Percentiles rank a stretch among this genome's conserved stretches.
phyloP scores from a whole-genome alignment of 2,888 invertebrate genomes.

The Epirrhoe tristata region DNA sequence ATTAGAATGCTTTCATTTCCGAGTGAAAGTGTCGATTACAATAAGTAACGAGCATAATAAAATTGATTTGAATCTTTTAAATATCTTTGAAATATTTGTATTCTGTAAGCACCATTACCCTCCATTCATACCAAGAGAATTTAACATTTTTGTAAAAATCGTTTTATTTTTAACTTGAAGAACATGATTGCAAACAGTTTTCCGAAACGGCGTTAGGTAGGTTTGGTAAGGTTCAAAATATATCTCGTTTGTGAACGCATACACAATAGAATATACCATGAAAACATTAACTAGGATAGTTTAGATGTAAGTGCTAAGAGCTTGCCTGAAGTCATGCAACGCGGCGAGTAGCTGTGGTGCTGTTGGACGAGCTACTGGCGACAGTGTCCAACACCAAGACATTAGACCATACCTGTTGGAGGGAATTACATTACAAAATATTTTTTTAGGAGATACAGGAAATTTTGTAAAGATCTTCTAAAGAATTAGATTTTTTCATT shows the following conservation, averaged over 20 bases:
- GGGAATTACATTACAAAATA: neutral
- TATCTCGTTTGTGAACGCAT: too few species aligned
- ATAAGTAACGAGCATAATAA: neutral
- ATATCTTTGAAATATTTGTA: too few species aligned
- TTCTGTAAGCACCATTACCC: conserved; percentile 12
- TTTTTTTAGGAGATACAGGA: too few species aligned
- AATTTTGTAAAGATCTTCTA: too few species aligned
- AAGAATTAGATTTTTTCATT: too few species aligned
- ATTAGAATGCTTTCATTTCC: neutral
- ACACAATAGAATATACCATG: neutral
- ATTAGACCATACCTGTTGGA: conserved; percentile 88
- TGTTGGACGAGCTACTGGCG: conserved; percentile 87
- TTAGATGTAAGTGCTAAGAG: conserved; percentile 89
- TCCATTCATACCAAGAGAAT: too few species aligned
- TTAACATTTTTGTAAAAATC: too few species aligned
- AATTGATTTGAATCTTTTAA: too few species aligned
- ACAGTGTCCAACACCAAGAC: conserved; percentile 91
- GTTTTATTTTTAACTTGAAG: too few species aligned
- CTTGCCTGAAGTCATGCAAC: conserved; percentile 90
- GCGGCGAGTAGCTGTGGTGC: conserved; percentile 89
- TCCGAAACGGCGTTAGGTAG: too few species aligned
- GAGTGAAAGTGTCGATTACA: neutral
- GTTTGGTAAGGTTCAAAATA: too few species aligned
- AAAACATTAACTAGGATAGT: neutral
- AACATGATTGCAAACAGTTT: too few species aligned